phyloP scores from a whole-genome alignment of 2,113 vertebrate species.

The Macaca nemestrina region DNA sequence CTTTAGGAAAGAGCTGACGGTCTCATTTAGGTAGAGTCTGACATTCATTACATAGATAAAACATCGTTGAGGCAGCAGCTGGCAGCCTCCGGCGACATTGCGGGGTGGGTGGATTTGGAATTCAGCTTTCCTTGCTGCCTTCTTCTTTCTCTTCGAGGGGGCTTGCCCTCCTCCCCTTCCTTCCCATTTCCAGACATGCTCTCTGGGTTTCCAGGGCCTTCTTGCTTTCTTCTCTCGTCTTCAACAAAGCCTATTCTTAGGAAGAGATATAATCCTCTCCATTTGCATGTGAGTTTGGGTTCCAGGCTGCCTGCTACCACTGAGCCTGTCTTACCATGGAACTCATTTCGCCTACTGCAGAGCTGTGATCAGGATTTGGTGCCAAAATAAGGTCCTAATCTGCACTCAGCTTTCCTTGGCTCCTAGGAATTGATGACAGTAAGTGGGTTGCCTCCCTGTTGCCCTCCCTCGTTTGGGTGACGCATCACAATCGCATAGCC shows the following conservation, averaged over 20 bases:
- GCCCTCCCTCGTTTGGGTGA: neutral
- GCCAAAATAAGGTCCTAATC: neutral
- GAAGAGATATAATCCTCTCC: neutral
- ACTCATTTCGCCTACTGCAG: neutral
- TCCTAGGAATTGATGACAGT: neutral
- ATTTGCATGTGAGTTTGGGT: neutral
- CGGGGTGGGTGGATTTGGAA: neutral
- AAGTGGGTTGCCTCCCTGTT: neutral
- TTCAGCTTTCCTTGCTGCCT: neutral
- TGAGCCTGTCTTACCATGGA: neutral
- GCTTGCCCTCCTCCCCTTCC: rapidly evolving
- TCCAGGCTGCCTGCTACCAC: neutral
- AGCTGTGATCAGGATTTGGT: neutral
- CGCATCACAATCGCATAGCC: neutral
- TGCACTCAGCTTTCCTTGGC: neutral
- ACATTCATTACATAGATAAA: neutral
- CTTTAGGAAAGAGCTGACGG: neutral
- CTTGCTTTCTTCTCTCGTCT: neutral
- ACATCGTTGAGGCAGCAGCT: neutral
- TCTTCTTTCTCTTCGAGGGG: neutral
- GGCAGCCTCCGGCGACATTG: neutral
- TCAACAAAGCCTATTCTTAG: neutral
- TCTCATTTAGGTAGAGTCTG: neutral
- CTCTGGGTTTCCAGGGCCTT: neutral
- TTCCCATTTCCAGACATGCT: neutral